phyloP scores from a whole-genome alignment of 2,888 invertebrate genomes.

The Himalopsyche kuldschensis region DNA sequence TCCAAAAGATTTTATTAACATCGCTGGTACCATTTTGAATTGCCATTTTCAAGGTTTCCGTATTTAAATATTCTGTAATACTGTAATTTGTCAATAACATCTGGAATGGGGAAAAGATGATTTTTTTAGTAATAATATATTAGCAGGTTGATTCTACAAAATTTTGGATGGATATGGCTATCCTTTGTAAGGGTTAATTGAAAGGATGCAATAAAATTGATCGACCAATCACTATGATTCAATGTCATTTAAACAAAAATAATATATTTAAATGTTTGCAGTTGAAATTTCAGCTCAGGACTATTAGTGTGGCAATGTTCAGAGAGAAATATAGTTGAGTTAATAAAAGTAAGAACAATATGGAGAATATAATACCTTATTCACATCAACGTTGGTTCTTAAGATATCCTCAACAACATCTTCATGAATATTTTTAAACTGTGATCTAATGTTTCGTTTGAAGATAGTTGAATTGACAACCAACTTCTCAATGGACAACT shows the following conservation, averaged over 20 bases:
- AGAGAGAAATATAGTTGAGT: neutral
- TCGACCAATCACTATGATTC: no score
- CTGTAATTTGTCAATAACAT: neutral
- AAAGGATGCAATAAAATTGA: no score
- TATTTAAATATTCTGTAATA: neutral
- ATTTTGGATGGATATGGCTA: neutral
- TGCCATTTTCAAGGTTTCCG: neutral
- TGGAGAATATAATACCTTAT: constrained; percentile 43
- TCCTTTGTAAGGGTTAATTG: no score
- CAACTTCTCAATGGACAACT: constrained; percentile 4
- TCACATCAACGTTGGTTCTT: constrained; percentile 46
- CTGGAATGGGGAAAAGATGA: constrained; percentile 4
- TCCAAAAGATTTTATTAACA: neutral
- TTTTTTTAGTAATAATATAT: neutral
- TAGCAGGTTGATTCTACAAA: neutral
- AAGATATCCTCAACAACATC: constrained; percentile 42
- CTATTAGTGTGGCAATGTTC: neutral
- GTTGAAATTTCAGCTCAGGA: no score
- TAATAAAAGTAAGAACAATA: neutral
- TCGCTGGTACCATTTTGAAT: neutral
- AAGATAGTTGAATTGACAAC: constrained; percentile 18
- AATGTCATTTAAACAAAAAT: neutral
- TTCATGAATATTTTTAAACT: neutral
- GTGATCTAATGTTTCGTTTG: neutral
- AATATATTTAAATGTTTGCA: no score